Base-by-base conservation (phyloP, 2,797 vertebrate species). In the Eupleurogrammus muticus region DNA sequence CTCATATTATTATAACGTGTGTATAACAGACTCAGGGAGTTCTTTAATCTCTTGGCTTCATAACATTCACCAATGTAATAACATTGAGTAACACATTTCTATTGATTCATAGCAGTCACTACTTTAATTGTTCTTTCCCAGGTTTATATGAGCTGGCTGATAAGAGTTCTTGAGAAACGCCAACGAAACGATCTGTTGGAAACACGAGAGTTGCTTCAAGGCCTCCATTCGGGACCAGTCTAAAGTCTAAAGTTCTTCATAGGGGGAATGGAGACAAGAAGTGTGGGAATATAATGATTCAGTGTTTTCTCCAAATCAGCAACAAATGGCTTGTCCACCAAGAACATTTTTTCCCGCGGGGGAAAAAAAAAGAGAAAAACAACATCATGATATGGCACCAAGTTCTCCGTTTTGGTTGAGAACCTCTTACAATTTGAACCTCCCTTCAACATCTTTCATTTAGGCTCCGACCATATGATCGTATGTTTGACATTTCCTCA, bases 141-240 rank as follows among this genome's bases (percentile, higher is more conserved):
- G 23, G 57, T 1, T 70, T 52, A 21, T 57, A 59, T 44, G 59
- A 79, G 63, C 48, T 1, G 32, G 38, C 19, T 32, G 79, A 87
- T 83, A 84, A 81, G 73, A 65, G 47, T 34, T 3, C 11, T 70
- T 77, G 60, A 54, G 46, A 70, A 84, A 86, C 44, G n/a, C 36
- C 24, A 19, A 24, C 42, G 17, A 61, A 68, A 57, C 36, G 4
- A 63, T 63, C 24, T 1, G 4, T 35, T 24, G 55, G 28, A 61
- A 20, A 35, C 17, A 47, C 17, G 34, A 62, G 50, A 28, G 59
- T 40, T 34, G 65, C 64, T 35, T 57, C 51, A 23, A 61, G 63
- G 44, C 13, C 44, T 64, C 47, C 9, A 16, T 20, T 19, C 5
- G 48, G 49, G 78, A 52, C 57, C 61, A n/a, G n/a, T n/a, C n/a